phyloP scores from a whole-genome alignment of 2,797 vertebrate genomes.

The Galagoides demidoff region DNA sequence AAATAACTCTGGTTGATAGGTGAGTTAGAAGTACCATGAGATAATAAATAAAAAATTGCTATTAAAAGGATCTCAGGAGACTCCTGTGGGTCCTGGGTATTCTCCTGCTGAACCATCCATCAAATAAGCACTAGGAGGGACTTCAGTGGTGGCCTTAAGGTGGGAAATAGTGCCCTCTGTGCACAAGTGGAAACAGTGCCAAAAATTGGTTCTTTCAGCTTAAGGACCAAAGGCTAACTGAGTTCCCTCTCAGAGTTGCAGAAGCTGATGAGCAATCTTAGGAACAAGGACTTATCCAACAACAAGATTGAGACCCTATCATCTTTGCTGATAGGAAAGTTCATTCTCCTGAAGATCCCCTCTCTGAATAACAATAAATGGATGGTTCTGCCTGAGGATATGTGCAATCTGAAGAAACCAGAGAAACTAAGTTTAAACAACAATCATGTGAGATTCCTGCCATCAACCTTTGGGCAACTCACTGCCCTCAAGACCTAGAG shows the following conservation, averaged over 20 bases:
- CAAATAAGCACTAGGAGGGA: not conserved
- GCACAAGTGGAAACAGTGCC: slow-evolving; percentile 98
- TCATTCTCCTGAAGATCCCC: slow-evolving; percentile 94
- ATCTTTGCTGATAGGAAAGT: slow-evolving; percentile 91
- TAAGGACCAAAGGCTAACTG: slow-evolving; percentile 92
- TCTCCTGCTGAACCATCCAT: too few relatives aligned
- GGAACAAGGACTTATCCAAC: slow-evolving; percentile 95
- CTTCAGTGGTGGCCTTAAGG: slow-evolving; percentile 73
- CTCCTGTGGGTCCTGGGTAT: too few relatives aligned
- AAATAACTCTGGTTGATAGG: not conserved
- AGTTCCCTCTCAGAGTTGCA: slow-evolving; percentile 98
- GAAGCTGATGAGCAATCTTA: slow-evolving; percentile 92
- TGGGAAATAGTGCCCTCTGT: slow-evolving; percentile 98
- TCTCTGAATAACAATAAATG: slow-evolving; percentile 94
- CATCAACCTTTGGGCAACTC: slow-evolving; percentile 91
- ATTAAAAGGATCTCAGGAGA: not conserved
- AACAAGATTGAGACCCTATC: slow-evolving; percentile 96
- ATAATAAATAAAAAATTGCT: not conserved
- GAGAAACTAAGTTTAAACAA: slow-evolving; percentile 93
- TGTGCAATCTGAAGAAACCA: slow-evolving; percentile 96
- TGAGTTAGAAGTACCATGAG: not conserved
- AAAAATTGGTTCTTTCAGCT: slow-evolving; percentile 98
- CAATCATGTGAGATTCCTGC: slow-evolving; percentile 93
- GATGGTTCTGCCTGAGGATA: slow-evolving; percentile 90
- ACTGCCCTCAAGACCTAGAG: slow-evolving; percentile 92